Percentiles rank a stretch among this genome's conserved stretches.
phyloP scores from a whole-genome alignment of 2,113 vertebrate genomes.

The Periophthalmodon schlosseri region DNA sequence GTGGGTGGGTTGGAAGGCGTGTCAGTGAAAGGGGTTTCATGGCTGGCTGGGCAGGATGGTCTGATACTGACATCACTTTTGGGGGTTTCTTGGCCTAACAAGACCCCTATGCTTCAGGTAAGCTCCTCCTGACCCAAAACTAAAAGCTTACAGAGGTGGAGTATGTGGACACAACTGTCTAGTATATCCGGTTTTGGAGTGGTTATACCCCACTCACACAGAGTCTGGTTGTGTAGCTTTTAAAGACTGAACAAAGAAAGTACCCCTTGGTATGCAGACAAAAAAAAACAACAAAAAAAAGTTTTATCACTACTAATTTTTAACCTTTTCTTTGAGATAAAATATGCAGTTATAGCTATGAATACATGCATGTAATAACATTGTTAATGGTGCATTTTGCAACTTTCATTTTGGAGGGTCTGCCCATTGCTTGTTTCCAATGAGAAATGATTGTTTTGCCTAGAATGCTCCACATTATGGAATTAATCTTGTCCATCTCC shows the following conservation, averaged over 20 bases:
- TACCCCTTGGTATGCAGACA: neutral
- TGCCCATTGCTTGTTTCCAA: too few species aligned
- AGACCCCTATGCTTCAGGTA: neutral
- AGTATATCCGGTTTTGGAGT: conserved; percentile 37
- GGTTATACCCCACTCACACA: neutral
- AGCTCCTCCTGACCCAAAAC: conserved; percentile 7
- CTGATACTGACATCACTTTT: conserved; percentile 34
- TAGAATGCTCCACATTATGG: too few species aligned
- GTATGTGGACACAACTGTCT: neutral
- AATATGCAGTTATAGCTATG: neutral
- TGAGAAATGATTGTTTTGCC: too few species aligned
- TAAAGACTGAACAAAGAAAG: neutral
- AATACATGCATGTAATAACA: neutral
- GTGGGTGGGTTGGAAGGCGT: conserved; percentile 43
- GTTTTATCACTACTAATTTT: neutral
- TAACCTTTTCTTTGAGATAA: neutral
- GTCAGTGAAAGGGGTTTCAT: conserved; percentile 12
- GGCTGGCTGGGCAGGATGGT: conserved; percentile 46
- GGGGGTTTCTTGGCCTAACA: neutral
- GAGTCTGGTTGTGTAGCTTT: neutral
- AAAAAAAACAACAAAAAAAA: neutral
- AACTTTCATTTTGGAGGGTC: too few species aligned
- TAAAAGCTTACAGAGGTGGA: neutral
- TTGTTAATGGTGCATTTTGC: too few species aligned
- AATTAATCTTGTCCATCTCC: too few species aligned